Percentiles rank a stretch among this genome's conserved stretches.
Evolutionary conservation across 1,140 invertebrate species (phyloP).

Genomic region (Stenopsyche tienmushanensis): DNA sequence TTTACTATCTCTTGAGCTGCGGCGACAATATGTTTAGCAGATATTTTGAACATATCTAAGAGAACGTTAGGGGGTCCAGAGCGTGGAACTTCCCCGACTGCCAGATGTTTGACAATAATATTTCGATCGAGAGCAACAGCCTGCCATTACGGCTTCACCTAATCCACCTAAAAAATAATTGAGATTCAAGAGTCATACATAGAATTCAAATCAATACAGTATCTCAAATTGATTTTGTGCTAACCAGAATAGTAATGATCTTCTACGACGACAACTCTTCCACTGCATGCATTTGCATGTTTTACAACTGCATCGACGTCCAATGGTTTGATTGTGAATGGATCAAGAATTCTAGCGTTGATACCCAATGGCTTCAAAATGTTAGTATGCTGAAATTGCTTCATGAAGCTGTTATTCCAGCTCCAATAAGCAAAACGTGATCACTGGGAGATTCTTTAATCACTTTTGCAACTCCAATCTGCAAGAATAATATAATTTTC

Average conservation of each 20-base stretch:
- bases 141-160: conserved; percentile 88
- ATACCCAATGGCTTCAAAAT: conserved; percentile 67
- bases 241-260: conserved; percentile 94
- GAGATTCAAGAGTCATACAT: neutral
- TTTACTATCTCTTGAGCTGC: conserved; percentile 68
- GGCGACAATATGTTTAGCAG: conserved; percentile 73
- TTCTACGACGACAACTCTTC: conserved; percentile 89
- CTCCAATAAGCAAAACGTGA: conserved; percentile 84
- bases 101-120: conserved; percentile 81
- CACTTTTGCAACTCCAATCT: conserved; percentile 79
- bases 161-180: conserved; percentile 74
- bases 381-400: conserved; percentile 82
- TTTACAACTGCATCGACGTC: conserved; percentile 76
- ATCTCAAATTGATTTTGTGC: conserved; percentile 27
- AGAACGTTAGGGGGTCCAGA: conserved; percentile 86
- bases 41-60: conserved; percentile 88
- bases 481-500: conserved; percentile 33
- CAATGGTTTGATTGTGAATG: conserved; percentile 95
- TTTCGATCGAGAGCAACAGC: conserved; percentile 73
- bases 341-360: conserved; percentile 82
- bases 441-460: conserved; percentile 74
- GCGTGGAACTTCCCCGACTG: conserved; percentile 83
- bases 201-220: conserved; percentile 16
- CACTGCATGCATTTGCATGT: conserved; percentile 78
- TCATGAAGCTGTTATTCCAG: conserved; percentile 93